Base-by-base conservation (phyloP, 1,140 invertebrate genomes). In the Muscidifurax raptorellus region DNA sequence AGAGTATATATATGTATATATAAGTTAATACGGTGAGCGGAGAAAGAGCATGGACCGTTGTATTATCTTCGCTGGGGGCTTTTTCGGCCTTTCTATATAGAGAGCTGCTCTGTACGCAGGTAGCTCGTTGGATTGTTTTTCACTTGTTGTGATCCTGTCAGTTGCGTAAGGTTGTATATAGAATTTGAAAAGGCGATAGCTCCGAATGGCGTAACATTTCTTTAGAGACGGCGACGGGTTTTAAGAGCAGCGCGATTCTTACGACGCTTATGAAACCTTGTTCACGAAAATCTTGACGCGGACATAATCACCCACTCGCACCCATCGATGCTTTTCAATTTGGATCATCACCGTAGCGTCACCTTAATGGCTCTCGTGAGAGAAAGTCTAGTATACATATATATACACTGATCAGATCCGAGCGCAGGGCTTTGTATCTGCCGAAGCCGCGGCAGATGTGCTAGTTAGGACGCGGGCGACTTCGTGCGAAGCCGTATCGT, bases 1-100 rank as follows among this genome's bases (percentile, higher is more conserved):
- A 86, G 85, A 88, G 86, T 88, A 40, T 25, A 36, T 15, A 25
- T 47, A 40, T 25, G 25, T 15, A 25, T 47, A 36, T 36, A 64
- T 83, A n/a, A 22, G 27, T 5, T n/a, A 9, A 27, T 13, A 59
- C 22, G 44, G 78, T 36, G 12, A 47, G 7, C 9, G 36, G n/a
- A n/a, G 52, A 74, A n/a, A 30, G 71, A 40, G 22, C 30, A 22
- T 74, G 71, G 28, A n/a, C 32, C 28, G 15, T 6, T n/a, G 32
- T 0, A 6, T 9, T 36, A 2, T 74, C 28, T 40, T 36, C 6
- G 30, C 32, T 36, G 28, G 18, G 27, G 71, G 18, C 22, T 30
- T 74, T 40, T 13, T 12, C 5, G 2, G 18, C 15, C 69, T 28
- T 28, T 32, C n/a, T 22, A 27, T 67, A n/a, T n/a, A n/a, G n/a